Conservation (phyloP, 2,888 invertebrate genomes). For the Tolmerus cingulatus region DNA sequence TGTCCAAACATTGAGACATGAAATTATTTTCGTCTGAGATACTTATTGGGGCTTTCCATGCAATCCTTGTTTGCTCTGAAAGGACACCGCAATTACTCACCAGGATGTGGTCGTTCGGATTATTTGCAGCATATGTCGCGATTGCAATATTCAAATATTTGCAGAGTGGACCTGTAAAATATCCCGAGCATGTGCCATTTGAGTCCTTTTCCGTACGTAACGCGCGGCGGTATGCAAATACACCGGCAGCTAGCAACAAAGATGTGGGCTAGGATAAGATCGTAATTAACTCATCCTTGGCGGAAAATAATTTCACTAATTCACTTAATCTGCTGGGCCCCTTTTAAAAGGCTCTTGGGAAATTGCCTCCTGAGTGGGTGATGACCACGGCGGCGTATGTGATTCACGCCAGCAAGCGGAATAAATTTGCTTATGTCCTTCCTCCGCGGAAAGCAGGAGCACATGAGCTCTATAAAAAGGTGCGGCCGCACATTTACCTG, state of each 20-base stretch:
- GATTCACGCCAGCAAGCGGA: background rate
- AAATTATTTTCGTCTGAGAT: slow-evolving; percentile 20
- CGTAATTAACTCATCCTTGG: slow-evolving; percentile 37
- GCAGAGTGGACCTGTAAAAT: background rate
- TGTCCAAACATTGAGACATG: slow-evolving; percentile 20
- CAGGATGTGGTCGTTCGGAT: slow-evolving; percentile 6
- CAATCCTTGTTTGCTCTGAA: slow-evolving; percentile 19
- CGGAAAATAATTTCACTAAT: slow-evolving; percentile 37
- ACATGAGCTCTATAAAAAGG: slow-evolving; percentile 22
- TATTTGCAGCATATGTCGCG: slow-evolving; percentile 14
- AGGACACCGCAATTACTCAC: background rate
- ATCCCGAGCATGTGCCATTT: slow-evolving; percentile 2
- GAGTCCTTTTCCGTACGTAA: background rate
- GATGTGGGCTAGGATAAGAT: slow-evolving; percentile 4
- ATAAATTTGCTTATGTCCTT: slow-evolving; percentile 9
- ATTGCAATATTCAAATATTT: slow-evolving; percentile 5
- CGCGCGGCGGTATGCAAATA: background rate
- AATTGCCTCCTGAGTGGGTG: slow-evolving; percentile 28
- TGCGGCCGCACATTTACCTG: slow-evolving; percentile 34
- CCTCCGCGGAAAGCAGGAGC: background rate
- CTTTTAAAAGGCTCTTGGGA: slow-evolving; percentile 20
- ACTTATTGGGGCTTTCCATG: slow-evolving; percentile 22
- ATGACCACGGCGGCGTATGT: slow-evolving; percentile 8
- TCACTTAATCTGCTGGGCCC: slow-evolving; percentile 36
- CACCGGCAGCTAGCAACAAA: background rate